Evolutionary conservation across 30 jellyfish, hydroid and myxozoan species (phyloP).

Genomic region (Hydra vulgaris): DNA sequence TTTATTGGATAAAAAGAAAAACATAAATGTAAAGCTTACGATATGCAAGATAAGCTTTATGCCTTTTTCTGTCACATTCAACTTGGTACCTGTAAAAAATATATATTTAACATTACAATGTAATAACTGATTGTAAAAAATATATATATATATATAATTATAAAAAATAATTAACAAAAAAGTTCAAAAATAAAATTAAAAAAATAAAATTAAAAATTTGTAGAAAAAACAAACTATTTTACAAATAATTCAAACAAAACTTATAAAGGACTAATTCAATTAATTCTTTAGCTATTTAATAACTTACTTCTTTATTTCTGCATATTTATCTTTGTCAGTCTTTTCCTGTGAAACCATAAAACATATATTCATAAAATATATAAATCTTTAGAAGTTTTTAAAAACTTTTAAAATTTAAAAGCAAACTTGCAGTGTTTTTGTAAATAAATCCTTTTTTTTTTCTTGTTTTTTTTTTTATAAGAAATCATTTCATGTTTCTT

Average conservation of each 20-base stretch:
- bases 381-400: too few species aligned
- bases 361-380: too few species aligned
- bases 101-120: too few species aligned
- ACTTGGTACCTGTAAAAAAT: slow-evolving; percentile 24
- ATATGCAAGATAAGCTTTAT: slow-evolving; percentile 61
- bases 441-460: too few species aligned
- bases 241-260: not conserved
- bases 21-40: too few species aligned
- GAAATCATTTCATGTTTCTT: too few species aligned
- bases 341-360: too few species aligned
- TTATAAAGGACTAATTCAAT: not conserved
- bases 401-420: too few species aligned
- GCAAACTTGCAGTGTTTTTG: too few species aligned
- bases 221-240: not conserved
- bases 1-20: too few species aligned
- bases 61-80: slow-evolving; percentile 79
- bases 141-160: not conserved
- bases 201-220: not conserved
- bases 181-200: not conserved
- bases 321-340: slow-evolving; percentile 71
- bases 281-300: not conserved
- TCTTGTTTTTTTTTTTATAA: too few species aligned
- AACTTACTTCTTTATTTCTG: slow-evolving; percentile 77
- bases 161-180: not conserved
- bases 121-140: not conserved